Base-by-base conservation (phyloP, 2,113 vertebrate species). In the Labrus mixtus region DNA sequence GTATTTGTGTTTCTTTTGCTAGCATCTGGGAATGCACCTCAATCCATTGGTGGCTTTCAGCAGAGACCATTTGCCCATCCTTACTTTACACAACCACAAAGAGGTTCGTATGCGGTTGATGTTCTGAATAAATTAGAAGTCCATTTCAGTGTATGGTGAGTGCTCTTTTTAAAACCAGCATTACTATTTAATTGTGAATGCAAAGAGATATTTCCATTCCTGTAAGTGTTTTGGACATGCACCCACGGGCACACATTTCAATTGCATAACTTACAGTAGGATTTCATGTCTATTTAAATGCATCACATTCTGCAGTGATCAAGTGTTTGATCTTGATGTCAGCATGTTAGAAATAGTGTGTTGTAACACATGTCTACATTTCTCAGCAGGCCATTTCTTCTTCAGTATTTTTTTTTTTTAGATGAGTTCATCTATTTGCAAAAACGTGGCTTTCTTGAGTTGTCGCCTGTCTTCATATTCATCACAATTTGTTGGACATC, bases 31-130 rank as follows among this genome's bases (percentile, higher is more conserved):
- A 74, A 62, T 29, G 80, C 62, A 50, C 17, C 45, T 84, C 43
- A 88, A 89, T 82, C 54, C 58, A 48, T 43, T 86, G 43, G 62
- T 66, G 77, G 76, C 79, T 85, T 93, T 94, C 71, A 90, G 78
- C 70, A 13, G 7, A 41, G 65, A 36, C 48, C 45, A 22, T 53
- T 66, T 61, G 29, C 22, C 19, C 16, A 43, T 57, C 8, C 17
- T 36, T 61, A 51, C 54, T 73, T 79, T 73, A 55, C 60, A 36
- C 54, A 62, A 54, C 41, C 75, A 50, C 68, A 71, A 61, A 54
- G 41, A 56, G 29, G 29, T 73, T 68, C 37, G 19, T 62, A 22
- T 60, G 59, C 5, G 12, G 62, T 22, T n/a, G 4, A 76, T 22
- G 58, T 48, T 55, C 15, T 55, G 23, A 73, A 90, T 75, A 20